Base-by-base conservation (phyloP, 2,888 invertebrate genomes). In the Hermodice carunculata region DNA sequence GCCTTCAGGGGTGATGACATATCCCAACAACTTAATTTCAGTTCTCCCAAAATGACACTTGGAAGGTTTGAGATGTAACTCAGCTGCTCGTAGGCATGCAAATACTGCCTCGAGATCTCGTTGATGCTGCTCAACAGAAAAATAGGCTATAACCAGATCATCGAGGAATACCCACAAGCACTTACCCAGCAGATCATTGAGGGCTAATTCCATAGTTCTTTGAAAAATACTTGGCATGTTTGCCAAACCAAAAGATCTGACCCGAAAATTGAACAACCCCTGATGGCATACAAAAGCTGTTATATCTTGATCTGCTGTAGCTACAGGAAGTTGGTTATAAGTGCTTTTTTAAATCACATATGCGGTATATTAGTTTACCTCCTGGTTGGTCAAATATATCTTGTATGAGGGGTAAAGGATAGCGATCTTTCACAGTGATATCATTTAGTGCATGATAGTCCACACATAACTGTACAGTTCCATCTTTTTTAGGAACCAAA, bases 311-410 rank as follows among this genome's bases (percentile, higher is more conserved):
- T 17, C 26, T 4, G 26, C 59, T n/a, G 32, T 29, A 2, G 19
- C 61, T 24, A 71, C 17, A 2, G 40, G 63, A 1, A 72, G 5
- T 51, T 71, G 67, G 37, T 56, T 61, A 32, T 59, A 70, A 26
- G 60, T 64, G 11, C 31, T 19, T 29, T 49, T n/a, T 49, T 8
- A 71, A 42, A 32, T 71, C 71, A 3, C 72, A 48, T 14, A 63
- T 61, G 17, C 56, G 46, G 28, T 60, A 70, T 4, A 51, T 22
- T 6, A n/a, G 46, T 17, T n/a, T 17, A 3, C 70, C 69, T 3
- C 48, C 48, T 14, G 69, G 42, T 17, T 54, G n/a, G 34, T 71
- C 71, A 32, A 71, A 63, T 3, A 71, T 63, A 26, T 67, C 67
- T 32, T 71, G 56, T 26, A 66, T 61, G n/a, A 46, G 26, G 1